Conservation (phyloP, 2,113 vertebrate genomes). For the Diadophis punctatus region DNA sequence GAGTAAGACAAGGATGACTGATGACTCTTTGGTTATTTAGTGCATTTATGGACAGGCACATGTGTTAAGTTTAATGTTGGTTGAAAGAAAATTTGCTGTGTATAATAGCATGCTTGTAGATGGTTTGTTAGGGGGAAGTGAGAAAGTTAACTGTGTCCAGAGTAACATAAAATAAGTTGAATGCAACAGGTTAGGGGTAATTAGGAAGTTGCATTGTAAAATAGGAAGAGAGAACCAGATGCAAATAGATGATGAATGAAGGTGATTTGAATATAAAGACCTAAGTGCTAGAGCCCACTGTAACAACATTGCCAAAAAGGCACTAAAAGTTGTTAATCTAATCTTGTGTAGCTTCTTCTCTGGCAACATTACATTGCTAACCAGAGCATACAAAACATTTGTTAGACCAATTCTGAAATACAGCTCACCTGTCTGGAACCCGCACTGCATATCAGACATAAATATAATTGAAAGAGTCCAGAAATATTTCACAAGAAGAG, state of each 20-base stretch:
- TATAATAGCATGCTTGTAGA: neutral
- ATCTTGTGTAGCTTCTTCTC: too few species aligned
- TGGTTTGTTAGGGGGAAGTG: neutral
- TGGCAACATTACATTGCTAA: too few species aligned
- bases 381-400: too few species aligned
- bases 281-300: too few species aligned
- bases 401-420: too few species aligned
- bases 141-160: neutral
- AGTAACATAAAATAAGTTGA: neutral
- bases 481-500: too few species aligned
- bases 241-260: neutral
- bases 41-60: neutral
- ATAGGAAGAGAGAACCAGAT: neutral
- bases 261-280: neutral
- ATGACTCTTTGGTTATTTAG: neutral
- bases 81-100: neutral
- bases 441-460: too few species aligned
- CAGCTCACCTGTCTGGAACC: too few species aligned
- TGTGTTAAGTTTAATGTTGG: neutral
- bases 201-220: neutral
- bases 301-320: too few species aligned
- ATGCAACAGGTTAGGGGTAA: neutral
- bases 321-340: too few species aligned
- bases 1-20: neutral
- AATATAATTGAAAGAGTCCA: too few species aligned